A percentile compares a stretch with the other conserved stretches of the same genome.
Evolutionary conservation across 2,888 invertebrate species (phyloP).

Genomic region (Actias luna): DNA sequence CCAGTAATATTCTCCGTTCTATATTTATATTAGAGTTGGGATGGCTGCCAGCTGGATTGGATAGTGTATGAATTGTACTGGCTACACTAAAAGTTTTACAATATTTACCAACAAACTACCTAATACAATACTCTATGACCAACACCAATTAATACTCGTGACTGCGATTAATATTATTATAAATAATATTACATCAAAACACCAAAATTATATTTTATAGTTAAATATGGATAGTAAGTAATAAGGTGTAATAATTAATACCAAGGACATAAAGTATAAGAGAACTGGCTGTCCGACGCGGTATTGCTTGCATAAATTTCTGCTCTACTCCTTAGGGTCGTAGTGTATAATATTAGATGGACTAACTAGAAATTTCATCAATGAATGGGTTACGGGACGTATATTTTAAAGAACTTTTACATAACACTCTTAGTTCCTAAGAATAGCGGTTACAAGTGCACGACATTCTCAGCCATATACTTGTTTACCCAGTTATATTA

Average conservation of each 20-base stretch:
- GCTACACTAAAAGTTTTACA: constrained; percentile 32
- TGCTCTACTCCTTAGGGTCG: too few species aligned
- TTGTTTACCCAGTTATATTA: not conserved
- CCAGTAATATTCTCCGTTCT: constrained; percentile 64
- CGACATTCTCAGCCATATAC: not conserved
- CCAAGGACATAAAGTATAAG: too few species aligned
- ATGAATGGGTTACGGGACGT: too few species aligned
- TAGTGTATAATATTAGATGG: too few species aligned
- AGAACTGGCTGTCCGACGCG: too few species aligned
- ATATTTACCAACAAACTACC: constrained; percentile 21
- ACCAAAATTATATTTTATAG: too few species aligned
- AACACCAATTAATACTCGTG: not conserved
- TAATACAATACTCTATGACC: not conserved
- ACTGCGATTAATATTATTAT: not conserved
- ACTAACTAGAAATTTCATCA: too few species aligned
- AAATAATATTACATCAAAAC: too few species aligned
- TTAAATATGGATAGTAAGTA: too few species aligned
- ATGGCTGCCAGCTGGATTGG: constrained; percentile 64
- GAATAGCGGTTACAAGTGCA: not conserved
- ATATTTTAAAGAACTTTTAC: not conserved
- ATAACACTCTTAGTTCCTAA: not conserved
- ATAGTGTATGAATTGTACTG: constrained; percentile 37
- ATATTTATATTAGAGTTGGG: constrained; percentile 67
- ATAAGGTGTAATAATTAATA: too few species aligned
- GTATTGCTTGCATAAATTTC: too few species aligned